Conservation (phyloP, 1,140 invertebrate genomes). For the Drosophila elegans region DNA sequence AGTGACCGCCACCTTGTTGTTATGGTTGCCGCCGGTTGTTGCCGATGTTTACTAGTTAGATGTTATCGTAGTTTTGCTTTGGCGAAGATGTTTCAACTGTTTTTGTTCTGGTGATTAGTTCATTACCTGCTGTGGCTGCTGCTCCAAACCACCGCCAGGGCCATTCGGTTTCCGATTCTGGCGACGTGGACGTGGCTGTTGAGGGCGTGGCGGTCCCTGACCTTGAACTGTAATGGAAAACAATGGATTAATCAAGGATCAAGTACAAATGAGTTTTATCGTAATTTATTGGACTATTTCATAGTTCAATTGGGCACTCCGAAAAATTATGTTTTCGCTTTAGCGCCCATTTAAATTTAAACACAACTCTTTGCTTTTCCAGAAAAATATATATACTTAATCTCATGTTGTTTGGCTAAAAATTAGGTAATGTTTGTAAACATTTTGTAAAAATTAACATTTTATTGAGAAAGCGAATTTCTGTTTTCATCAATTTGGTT, state of each 20-base stretch:
- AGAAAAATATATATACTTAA: no score
- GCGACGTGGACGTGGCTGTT: slow-evolving; percentile 73
- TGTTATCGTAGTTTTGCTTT: slow-evolving; percentile 50
- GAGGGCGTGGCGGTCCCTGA: slow-evolving; percentile 70
- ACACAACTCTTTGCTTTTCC: no score
- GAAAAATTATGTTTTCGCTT: no score
- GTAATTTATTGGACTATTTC: no score
- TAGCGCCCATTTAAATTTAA: no score
- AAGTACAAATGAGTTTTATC: no score
- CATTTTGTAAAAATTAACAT: no score
- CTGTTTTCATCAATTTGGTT: no score
- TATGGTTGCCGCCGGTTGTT: slow-evolving; percentile 41
- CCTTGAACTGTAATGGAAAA: slow-evolving; percentile 49
- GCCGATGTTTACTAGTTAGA: slow-evolving; percentile 30
- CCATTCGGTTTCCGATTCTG: slow-evolving; percentile 79
- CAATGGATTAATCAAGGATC: background rate
- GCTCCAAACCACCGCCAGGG: slow-evolving; percentile 74
- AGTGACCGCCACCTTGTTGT: slow-evolving; percentile 58
- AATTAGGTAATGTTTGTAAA: no score
- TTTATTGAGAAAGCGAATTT: no score
- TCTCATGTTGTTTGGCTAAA: no score
- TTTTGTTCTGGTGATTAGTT: slow-evolving; percentile 65
- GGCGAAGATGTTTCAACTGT: slow-evolving; percentile 38
- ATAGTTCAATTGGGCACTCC: no score
- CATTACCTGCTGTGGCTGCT: slow-evolving; percentile 84